Evolutionary conservation across 2,888 invertebrate species (phyloP).

Genomic region (Drosophila gaucha): DNA sequence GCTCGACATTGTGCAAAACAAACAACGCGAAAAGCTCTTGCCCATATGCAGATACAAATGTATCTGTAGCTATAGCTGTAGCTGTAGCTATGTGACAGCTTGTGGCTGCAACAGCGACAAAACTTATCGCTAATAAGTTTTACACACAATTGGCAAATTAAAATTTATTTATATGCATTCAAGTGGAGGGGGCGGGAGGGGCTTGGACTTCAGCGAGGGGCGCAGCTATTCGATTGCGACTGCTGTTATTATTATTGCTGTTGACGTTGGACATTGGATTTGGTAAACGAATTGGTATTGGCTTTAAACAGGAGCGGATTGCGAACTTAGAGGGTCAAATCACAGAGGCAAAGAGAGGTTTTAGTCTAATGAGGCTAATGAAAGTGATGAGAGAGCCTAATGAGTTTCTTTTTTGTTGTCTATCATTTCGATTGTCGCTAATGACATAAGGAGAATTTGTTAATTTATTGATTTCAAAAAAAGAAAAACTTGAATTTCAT

Average conservation of each 20-base stretch:
- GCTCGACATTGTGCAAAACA: constrained; percentile 42
- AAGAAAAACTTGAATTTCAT: no score
- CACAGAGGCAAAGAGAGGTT: background rate
- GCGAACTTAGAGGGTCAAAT: background rate
- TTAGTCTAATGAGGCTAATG: background rate
- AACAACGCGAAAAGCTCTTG: constrained; percentile 43
- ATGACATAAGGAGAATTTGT: no score
- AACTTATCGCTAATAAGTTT: constrained; percentile 78
- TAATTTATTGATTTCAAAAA: no score
- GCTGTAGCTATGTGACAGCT: constrained; percentile 10
- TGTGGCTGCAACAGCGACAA: constrained; percentile 45
- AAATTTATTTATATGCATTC: constrained; percentile 70
- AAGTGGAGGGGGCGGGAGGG: background rate
- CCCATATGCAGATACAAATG: constrained; percentile 25
- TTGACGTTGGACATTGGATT: constrained; percentile 21
- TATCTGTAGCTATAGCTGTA: constrained; percentile 8
- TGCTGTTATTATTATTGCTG: constrained; percentile 41
- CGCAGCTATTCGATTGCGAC: constrained; percentile 42
- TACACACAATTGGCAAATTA: constrained; percentile 76
- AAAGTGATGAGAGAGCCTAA: no score
- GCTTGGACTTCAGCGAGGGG: background rate
- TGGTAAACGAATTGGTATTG: constrained; percentile 19
- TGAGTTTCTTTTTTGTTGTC: no score
- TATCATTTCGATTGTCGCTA: no score
- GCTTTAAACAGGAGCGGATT: constrained; percentile 37